Evolutionary conservation across 1,140 invertebrate species (phyloP), one percentile per base, ranked within the genome.

Genomic region (Cotesia glomerata): DNA sequence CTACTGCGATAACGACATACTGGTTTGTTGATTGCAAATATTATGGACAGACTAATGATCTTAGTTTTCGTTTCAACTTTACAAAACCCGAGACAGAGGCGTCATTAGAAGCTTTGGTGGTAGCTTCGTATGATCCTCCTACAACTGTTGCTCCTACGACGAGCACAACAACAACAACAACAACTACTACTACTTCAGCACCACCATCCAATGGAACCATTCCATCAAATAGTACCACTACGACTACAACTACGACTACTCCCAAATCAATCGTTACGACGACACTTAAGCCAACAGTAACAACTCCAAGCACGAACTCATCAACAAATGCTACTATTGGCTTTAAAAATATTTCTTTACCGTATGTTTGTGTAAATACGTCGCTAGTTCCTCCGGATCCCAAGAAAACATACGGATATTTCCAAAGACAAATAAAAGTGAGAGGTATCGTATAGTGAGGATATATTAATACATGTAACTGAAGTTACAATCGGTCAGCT

Each of bases 1-100:
- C 92, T 1, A 91, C 91, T 7, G 87, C 87, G 26, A 84, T 93
- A 13, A 82, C 89, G 16, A 92, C 91, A 8, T 93, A 90, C 80
- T 95, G 94, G 94, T 94, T 94, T 79, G 87, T 94, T 56, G 91
- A 94, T 79, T 95, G 93, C 78, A 86, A 89, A 75, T 92, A 91
- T 83, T 89, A 92, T 70, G 93, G 92, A 51, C 83, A 89, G 70
- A 90, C 91, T 0, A 86, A 85, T 62, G 88, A 91, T 81, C 89
- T 90, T 36, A 82, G 86, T 26, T 91, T 93, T 72, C 79, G 83
- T 64, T 90, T 90, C 72, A 92, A 90, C 77, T 95, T 93, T 79
- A 87, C 88, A 1, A 85, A 87, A 74, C 80, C 90, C 13, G 90
- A 91, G 79, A 78, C 84, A 74, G 85, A 88, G n/a, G 89, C 92